These are phyloP conservation scores for Pachycephala philippinensis DNA, from an alignment of 2,113 vertebrate genomes.

Conservation along the genomic window DNA sequence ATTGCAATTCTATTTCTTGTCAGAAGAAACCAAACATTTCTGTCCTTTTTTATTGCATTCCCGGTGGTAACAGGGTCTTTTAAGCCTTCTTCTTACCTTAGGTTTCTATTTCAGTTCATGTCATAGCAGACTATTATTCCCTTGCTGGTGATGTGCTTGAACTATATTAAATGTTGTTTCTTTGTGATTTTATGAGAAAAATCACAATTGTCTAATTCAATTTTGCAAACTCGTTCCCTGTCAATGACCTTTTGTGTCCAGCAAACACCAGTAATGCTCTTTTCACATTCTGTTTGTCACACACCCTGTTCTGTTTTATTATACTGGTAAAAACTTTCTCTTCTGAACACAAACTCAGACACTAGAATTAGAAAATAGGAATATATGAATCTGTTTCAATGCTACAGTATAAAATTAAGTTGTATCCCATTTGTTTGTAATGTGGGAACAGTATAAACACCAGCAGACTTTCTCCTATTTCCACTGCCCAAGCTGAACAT, in stretches of 20 bases:
- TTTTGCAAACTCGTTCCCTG: background rate
- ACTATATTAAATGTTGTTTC: background rate
- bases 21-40: background rate
- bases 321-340: background rate
- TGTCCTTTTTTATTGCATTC: background rate
- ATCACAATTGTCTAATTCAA: background rate
- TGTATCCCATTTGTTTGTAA: background rate
- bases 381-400: background rate
- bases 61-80: background rate
- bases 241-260: background rate
- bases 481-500: background rate
- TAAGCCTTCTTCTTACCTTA: background rate
- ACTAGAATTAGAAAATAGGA: background rate
- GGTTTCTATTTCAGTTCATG: constrained; percentile 19
- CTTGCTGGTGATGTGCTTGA: background rate
- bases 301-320: background rate
- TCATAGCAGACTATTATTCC: background rate
- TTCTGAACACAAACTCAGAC: background rate
- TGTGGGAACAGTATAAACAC: background rate
- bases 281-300: background rate
- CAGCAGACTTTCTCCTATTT: background rate
- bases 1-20: constrained; percentile 7
- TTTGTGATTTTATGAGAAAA: constrained; percentile 20
- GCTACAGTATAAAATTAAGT: background rate
- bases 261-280: background rate